Percentiles rank a stretch among this genome's conserved stretches.
Evolutionary conservation across 2,797 vertebrate genomes (phyloP).

Genomic region (Xiphorhynchus erythropygius): DNA sequence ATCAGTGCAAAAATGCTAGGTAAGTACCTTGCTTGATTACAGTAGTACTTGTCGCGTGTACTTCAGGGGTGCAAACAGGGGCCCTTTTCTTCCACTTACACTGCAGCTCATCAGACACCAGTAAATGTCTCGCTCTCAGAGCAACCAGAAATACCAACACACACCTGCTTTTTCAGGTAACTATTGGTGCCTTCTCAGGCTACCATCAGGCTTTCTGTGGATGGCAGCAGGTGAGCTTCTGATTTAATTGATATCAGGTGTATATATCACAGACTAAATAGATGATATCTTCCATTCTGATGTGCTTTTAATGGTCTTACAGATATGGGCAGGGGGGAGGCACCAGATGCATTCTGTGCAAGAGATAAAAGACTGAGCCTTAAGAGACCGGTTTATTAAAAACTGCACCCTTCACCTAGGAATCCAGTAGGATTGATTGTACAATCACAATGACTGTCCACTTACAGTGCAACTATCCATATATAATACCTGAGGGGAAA

Average conservation of each 20-base stretch:
- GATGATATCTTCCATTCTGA: background rate
- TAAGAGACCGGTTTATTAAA: conserved; percentile 37
- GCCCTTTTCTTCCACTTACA: background rate
- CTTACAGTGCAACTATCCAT: conserved; percentile 2
- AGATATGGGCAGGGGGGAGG: rapidly evolving
- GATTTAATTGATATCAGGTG: background rate
- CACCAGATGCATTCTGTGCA: background rate
- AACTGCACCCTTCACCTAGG: conserved; percentile 35
- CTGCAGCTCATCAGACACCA: rapidly evolving
- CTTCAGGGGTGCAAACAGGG: background rate
- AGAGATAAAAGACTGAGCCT: conserved; percentile 11
- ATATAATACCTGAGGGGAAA: conserved; percentile 19
- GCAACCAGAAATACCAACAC: background rate
- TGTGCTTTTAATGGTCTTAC: background rate
- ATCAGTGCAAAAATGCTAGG: conserved; percentile 8
- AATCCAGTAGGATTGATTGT: conserved; percentile 42
- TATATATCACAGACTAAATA: background rate
- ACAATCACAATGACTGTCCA: background rate
- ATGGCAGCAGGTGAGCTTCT: background rate
- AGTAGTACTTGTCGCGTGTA: background rate
- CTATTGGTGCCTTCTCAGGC: background rate
- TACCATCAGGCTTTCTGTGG: background rate
- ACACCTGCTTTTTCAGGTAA: background rate
- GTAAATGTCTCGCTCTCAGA: background rate
- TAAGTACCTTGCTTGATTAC: background rate